Evolutionary conservation across 2,888 invertebrate species (phyloP).

Genomic region (Xestoiulus laeticollis): DNA sequence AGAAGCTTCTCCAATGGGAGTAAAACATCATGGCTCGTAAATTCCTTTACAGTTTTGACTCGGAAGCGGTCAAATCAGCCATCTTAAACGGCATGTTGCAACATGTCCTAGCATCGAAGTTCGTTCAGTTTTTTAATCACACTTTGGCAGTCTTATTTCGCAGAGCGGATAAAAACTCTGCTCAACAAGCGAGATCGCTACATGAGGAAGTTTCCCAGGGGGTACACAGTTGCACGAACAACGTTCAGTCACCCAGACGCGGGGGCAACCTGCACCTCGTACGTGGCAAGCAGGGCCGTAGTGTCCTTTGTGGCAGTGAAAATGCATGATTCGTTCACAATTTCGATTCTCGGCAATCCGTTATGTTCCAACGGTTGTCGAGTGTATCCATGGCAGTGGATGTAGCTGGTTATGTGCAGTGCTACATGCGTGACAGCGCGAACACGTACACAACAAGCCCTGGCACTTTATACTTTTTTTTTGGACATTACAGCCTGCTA

Average conservation of each 20-base stretch:
- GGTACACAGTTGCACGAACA: neutral
- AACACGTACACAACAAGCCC: conserved; percentile 39
- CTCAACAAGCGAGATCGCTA: conserved; percentile 40
- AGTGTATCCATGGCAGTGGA: conserved; percentile 41
- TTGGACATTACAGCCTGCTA: conserved; percentile 47
- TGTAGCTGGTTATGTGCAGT: conserved; percentile 44
- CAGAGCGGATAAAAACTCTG: conserved; percentile 28
- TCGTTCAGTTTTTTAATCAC: conserved; percentile 6
- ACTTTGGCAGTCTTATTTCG: conserved; percentile 39
- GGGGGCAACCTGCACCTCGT: neutral
- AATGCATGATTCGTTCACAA: conserved; percentile 15
- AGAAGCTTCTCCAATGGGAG: neutral
- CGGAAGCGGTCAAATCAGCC: neutral
- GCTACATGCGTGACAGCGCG: conserved; percentile 32
- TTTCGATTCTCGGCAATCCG: conserved; percentile 4
- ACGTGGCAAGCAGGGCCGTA: conserved; percentile 25
- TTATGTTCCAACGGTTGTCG: conserved; percentile 12
- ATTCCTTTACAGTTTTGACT: conserved; percentile 1
- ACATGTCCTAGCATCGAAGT: neutral
- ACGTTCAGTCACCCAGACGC: neutral
- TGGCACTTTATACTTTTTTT: conserved; percentile 45
- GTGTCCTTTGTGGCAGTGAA: conserved; percentile 47
- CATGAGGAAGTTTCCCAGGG: conserved; percentile 30
- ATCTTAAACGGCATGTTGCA: neutral
- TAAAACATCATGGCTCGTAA: neutral